Evolutionary conservation across 1,140 invertebrate genomes (phyloP), one percentile per base, ranked within the genome.

Genomic region (Trichonephila clavipes): DNA sequence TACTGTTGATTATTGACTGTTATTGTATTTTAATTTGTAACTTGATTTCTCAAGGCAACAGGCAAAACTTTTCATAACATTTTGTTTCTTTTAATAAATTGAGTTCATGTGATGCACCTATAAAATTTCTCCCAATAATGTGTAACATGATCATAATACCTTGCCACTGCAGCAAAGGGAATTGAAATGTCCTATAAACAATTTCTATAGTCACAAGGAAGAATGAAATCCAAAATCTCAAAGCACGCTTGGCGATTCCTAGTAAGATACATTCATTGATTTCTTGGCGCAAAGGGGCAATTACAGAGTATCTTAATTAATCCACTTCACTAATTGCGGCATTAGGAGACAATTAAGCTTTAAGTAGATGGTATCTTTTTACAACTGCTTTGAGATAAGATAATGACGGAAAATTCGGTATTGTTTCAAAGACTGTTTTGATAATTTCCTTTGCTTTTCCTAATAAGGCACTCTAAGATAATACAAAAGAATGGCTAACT

Each of bases 341-440:
- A 92, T 85, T 92, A 92, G 62, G 82, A 92, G 81, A 92, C 81
- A 64, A 92, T 92, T 92, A 92, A 69, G 90, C 90, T 64, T n/a
- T 40, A 82, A 90, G 89, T 90, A 90, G 89, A 28, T 90, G 89
- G 69, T 81, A 61, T 90, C 89, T 90, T 81, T 90, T 90, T 90
- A 82, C 72, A 90, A 90, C 69, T 90, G 69, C 77, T 90, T 90
- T 90, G 72, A 40, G 72, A 90, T 90, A 90, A 90, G 69, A 90
- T 90, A 81, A 82, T n/a, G 87, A 28, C 62, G 64, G 28, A 69
- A 83, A 88, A 90, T 24, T 81, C 69, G 51, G 44, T 72, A 81
- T 90, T 81, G 69, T 82, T 82, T 72, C 62, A 89, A 89, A 77
- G 51, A 58, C 40, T 24, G 88, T 58, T 72, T 69, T 19, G 89